These are phyloP conservation scores for Orchesella flavescens DNA, from an alignment of 2,888 invertebrate species.

Conservation along the genomic window DNA sequence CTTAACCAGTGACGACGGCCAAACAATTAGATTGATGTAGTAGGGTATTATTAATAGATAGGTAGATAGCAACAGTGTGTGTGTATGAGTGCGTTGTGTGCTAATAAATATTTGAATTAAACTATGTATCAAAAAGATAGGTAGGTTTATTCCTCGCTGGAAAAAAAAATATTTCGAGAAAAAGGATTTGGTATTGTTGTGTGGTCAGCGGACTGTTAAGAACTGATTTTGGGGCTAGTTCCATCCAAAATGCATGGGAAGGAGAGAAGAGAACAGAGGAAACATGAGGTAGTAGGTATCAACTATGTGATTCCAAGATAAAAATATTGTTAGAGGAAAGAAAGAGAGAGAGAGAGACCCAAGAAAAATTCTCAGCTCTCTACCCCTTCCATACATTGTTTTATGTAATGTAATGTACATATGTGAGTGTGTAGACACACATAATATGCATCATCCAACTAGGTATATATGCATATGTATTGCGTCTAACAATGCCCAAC, in stretches of 20 bases:
- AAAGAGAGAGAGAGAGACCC: background rate
- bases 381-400: conserved; percentile 57
- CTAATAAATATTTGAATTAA: background rate
- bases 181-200: conserved; percentile 1
- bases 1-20: too few relatives aligned
- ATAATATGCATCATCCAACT: conserved; percentile 11
- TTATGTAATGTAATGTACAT: background rate
- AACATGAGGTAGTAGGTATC: too few relatives aligned
- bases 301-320: too few relatives aligned
- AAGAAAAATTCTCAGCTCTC: conserved; percentile 29
- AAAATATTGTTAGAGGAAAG: conserved; percentile 11
- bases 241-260: conserved; percentile 38
- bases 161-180: conserved; percentile 9
- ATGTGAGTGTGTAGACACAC: background rate
- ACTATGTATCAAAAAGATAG: too few relatives aligned
- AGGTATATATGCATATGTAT: too few relatives aligned
- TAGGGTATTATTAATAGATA: too few relatives aligned
- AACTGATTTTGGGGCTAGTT: conserved; percentile 45
- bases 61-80: conserved; percentile 27
- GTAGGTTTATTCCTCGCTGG: background rate
- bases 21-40: too few relatives aligned
- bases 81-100: conserved; percentile 39
- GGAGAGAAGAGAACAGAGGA: background rate
- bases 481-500: too few relatives aligned
- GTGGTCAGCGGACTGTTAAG: conserved; percentile 62